These are phyloP conservation scores for Batillaria attramentaria DNA, from an alignment of 1,140 invertebrate species.

Conservation along the genomic window DNA sequence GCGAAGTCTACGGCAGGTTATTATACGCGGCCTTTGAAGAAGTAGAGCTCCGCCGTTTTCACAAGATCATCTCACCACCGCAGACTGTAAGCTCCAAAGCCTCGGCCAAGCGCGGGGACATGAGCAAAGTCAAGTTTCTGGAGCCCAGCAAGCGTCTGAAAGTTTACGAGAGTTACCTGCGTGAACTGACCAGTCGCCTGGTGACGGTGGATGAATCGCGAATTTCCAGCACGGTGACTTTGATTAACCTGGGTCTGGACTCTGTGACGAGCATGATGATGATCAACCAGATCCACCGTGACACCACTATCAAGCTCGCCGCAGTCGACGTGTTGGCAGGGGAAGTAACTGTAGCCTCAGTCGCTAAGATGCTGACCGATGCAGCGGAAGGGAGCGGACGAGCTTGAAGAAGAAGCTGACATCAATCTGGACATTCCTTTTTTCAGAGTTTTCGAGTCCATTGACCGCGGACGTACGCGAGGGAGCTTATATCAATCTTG, in stretches of 20 bases:
- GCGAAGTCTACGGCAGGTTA: constrained; percentile 16
- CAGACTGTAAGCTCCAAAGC: too few species aligned
- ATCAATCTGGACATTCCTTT: too few species aligned
- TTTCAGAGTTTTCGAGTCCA: too few species aligned
- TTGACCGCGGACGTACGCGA: too few species aligned
- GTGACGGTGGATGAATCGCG: constrained; percentile 16
- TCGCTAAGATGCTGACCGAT: constrained; percentile 21
- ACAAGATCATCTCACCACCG: too few species aligned
- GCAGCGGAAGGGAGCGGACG: too few species aligned
- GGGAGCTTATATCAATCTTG: too few species aligned
- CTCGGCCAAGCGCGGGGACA: neutral
- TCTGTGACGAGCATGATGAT: constrained; percentile 42
- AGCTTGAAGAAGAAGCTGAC: too few species aligned
- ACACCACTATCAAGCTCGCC: constrained; percentile 19
- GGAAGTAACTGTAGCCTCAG: constrained; percentile 4
- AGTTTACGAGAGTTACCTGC: constrained; percentile 13
- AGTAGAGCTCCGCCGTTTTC: neutral
- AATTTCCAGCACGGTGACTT: neutral
- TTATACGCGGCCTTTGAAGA: neutral
- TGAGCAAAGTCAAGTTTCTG: neutral
- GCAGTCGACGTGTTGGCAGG: constrained; percentile 27
- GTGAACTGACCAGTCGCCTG: constrained; percentile 15
- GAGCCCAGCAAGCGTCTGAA: constrained; percentile 8
- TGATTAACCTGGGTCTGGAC: constrained; percentile 39
- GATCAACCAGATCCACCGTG: constrained; percentile 33